phyloP scores from a whole-genome alignment of 30 jellyfish, hydroid and myxozoan species.

The Turritopsis rubra region DNA sequence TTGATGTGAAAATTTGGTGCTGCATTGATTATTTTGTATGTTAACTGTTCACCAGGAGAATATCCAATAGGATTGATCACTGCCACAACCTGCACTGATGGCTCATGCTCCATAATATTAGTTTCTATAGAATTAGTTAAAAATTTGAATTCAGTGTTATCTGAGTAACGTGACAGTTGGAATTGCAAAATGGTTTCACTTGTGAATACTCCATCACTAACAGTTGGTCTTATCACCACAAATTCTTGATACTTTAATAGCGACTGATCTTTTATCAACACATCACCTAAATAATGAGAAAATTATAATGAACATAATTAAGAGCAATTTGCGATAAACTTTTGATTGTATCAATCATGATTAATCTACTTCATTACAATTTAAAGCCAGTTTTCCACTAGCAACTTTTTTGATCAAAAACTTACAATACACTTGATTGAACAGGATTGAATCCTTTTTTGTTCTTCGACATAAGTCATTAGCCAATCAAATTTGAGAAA shows the following conservation, averaged over 20 bases:
- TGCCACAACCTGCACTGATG: conserved; percentile 4
- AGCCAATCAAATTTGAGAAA: no score
- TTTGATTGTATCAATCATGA: no score
- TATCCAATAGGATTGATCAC: conserved; percentile 79
- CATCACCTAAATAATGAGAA: conserved; percentile 19
- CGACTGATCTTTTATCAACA: conserved; percentile 19
- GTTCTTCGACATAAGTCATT: no score
- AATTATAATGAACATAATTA: no score
- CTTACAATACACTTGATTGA: no score
- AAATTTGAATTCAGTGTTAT: conserved; percentile 40
- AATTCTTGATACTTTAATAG: conserved; percentile 24
- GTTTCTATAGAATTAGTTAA: conserved; percentile 28
- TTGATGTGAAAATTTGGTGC: conserved; percentile 44
- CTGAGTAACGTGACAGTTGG: conserved; percentile 23
- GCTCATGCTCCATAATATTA: conserved; percentile 53
- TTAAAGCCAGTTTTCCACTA: no score
- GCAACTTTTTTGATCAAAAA: no score
- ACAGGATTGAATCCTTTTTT: no score
- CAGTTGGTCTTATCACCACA: conserved; percentile 46
- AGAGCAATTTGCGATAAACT: no score
- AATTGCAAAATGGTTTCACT: conserved; percentile 47
- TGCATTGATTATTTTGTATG: conserved; percentile 52
- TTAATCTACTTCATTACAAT: neutral
- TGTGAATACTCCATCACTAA: conserved; percentile 76
- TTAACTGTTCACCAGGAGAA: conserved; percentile 53